Conservation (phyloP, 2,888 invertebrate species). For the Trypoxylon attenuatum region DNA sequence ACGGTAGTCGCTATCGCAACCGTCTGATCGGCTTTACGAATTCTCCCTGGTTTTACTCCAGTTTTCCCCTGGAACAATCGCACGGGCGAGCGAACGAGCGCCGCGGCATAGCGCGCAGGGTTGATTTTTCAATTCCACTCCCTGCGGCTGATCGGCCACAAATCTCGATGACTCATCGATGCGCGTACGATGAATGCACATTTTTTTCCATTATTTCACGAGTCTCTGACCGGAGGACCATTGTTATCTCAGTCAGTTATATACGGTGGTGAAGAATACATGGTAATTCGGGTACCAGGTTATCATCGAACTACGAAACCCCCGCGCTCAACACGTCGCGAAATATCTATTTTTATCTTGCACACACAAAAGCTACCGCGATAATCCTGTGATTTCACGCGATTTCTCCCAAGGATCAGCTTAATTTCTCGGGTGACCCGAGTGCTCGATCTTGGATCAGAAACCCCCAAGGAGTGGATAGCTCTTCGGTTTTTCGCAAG, state of each 20-base stretch:
- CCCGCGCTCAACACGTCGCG: background rate
- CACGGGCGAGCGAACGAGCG: constrained; percentile 4
- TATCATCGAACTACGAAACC: constrained; percentile 3
- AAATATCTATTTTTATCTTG: background rate
- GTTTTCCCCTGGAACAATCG: no score
- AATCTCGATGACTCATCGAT: constrained; percentile 52
- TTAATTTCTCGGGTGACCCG: background rate
- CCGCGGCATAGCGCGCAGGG: constrained; percentile 13
- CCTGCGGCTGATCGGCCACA: constrained; percentile 32
- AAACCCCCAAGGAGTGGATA: background rate
- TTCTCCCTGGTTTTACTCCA: no score
- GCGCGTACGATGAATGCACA: constrained; percentile 44
- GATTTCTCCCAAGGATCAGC: no score
- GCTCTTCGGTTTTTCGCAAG: background rate
- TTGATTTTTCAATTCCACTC: constrained; percentile 51
- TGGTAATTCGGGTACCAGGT: constrained; percentile 28
- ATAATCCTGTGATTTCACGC: background rate
- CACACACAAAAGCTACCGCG: background rate
- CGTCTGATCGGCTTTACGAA: constrained; percentile 38
- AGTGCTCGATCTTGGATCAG: background rate
- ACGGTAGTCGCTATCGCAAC: constrained; percentile 19
- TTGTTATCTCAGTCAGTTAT: constrained; percentile 36
- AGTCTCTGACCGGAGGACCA: constrained; percentile 1
- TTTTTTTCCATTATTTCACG: constrained; percentile 42
- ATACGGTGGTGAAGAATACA: constrained; percentile 10